Percentiles rank a stretch among this genome's conserved stretches.
Conservation (phyloP, 2,113 vertebrate genomes). For the Sinocyclocheilus rhinocerous region DNA sequence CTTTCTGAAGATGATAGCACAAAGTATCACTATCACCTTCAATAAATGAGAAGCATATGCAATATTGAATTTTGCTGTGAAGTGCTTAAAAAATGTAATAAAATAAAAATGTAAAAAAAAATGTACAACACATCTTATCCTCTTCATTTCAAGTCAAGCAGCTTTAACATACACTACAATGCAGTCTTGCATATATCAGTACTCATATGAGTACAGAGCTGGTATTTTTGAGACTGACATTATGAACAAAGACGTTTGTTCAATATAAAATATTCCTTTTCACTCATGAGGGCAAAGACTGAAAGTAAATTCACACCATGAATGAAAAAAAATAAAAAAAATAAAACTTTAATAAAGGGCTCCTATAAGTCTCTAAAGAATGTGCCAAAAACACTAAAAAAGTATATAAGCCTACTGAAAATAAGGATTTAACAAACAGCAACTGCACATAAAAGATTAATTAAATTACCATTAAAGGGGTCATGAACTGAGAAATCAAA, state of each 20-base stretch:
- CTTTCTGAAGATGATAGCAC: not conserved
- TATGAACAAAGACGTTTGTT: not conserved
- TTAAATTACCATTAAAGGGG: not conserved
- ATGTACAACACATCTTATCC: not conserved
- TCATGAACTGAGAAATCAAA: too few species aligned
- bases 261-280: not conserved
- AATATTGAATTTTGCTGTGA: not conserved
- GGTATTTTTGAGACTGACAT: not conserved
- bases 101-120: not conserved
- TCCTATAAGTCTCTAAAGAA: not conserved
- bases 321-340: not conserved
- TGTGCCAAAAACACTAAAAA: not conserved
- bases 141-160: not conserved
- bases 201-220: not conserved
- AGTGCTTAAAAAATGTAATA: not conserved
- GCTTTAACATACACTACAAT: not conserved
- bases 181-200: slow-evolving; percentile 1
- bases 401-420: not conserved
- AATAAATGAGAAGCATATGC: not conserved
- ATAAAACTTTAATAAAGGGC: not conserved
- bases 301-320: not conserved
- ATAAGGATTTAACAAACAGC: not conserved
- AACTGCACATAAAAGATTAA: not conserved
- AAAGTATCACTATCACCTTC: not conserved
- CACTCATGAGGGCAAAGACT: not conserved